Conservation (phyloP, 2,797 vertebrate genomes). For the Crocidura indochinensis region DNA sequence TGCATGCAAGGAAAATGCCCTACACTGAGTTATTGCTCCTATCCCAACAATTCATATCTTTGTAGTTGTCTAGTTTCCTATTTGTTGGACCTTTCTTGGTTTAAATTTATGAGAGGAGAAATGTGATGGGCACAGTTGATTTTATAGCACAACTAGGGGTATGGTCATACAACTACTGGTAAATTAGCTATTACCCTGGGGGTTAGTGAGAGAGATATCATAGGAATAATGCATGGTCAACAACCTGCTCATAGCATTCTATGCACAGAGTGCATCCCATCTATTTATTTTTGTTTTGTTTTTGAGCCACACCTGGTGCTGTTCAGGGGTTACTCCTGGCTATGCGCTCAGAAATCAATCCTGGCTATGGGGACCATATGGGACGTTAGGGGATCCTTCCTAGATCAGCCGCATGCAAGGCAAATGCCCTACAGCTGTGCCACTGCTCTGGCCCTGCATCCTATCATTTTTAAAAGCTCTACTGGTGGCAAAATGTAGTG, state of each 20-base stretch:
- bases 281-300: too few species aligned
- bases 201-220: too few species aligned
- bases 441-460: too few species aligned
- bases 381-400: too few species aligned
- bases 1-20: too few species aligned
- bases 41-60: neutral
- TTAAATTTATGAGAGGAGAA: slow-evolving; percentile 13
- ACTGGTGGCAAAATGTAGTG: neutral
- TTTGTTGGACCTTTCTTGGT: neutral
- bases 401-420: too few species aligned
- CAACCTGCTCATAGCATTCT: neutral
- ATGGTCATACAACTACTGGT: neutral
- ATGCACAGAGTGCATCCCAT: neutral
- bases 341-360: too few species aligned
- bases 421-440: too few species aligned
- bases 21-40: too few species aligned
- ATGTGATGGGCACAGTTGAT: neutral
- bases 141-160: neutral
- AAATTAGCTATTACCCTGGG: neutral
- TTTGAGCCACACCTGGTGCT: too few species aligned
- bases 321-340: too few species aligned
- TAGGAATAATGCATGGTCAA: neutral
- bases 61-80: neutral
- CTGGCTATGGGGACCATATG: too few species aligned
- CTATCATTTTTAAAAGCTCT: neutral